Base-by-base conservation (phyloP, 2,113 vertebrate species). In the Steatornis caripensis region DNA sequence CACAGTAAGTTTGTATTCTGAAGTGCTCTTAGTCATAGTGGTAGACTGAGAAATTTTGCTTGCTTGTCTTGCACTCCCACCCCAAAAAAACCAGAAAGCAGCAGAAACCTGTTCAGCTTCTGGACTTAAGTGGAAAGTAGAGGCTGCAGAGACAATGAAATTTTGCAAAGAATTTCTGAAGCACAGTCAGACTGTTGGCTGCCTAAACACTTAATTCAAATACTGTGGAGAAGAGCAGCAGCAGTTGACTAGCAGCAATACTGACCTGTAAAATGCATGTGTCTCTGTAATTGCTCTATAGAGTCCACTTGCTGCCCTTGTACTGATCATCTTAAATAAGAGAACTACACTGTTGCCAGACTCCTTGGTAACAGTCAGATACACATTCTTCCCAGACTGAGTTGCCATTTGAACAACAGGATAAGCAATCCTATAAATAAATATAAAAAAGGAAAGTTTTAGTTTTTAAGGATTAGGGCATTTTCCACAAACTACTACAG, bases 331-430 rank as follows among this genome's bases (percentile, higher is more conserved):
- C 97, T 99, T 99, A 94, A 99, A 99, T 78, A 99, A 78, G 48
- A 99, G 98, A 93, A 99, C 99, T 37, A 99, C 98, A 13, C 99
- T 99, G 95, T 99, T 99, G 29, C 98, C 98, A 19, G 98, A 99
- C 88, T 99, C 99, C 98, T 99, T 99, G 93, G 98, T 99, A 57
- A 99, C 98, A 0, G 99, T 99, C 97, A 99, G 94, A 93, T 99
- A 99, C 10, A 99, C 99, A 5, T 98, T 99, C 97, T 99, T 99
- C 68, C 99, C 99, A 11, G 99, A 99, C 95, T 99, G 99, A 24
- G 99, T 99, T 96, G 99, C 99, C 95, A 99, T 99, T 95, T 99
- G 99, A 91, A 99, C 99, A 95, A 99, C 97, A n/a, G 99, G 99
- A 90, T 99, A 99, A 61, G 99, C 98, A 84, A 99, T 98, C 95